These are phyloP conservation scores for Agrypnus murinus DNA, from an alignment of 2,888 invertebrate species.

Conservation along the genomic window DNA sequence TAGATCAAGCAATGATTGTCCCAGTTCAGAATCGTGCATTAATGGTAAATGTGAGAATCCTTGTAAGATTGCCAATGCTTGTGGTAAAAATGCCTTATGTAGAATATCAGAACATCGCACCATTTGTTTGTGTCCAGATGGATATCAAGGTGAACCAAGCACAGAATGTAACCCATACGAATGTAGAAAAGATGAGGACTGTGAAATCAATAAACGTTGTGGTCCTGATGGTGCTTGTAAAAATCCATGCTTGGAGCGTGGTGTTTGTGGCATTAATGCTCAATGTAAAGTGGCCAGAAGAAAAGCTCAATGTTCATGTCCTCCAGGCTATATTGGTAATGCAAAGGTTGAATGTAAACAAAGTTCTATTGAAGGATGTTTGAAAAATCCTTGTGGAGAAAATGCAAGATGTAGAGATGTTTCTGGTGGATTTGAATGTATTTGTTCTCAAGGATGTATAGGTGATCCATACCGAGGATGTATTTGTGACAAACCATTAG, in stretches of 20 bases:
- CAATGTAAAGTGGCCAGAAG: constrained; percentile 87
- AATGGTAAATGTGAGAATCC: constrained; percentile 82
- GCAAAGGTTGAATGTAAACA: constrained; percentile 81
- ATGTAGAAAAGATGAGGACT: constrained; percentile 85
- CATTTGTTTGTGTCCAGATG: constrained; percentile 91
- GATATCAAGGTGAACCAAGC: constrained; percentile 87
- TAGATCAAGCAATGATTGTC: constrained; percentile 85
- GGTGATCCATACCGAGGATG: constrained; percentile 89
- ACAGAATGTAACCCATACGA: constrained; percentile 85
- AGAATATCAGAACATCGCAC: constrained; percentile 86
- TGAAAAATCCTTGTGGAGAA: constrained; percentile 88
- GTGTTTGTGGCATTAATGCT: constrained; percentile 88
- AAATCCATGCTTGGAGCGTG: constrained; percentile 86
- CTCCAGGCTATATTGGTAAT: constrained; percentile 83
- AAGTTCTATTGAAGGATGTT: constrained; percentile 82
- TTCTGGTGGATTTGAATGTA: constrained; percentile 84
- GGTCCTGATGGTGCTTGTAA: constrained; percentile 81
- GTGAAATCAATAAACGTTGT: constrained; percentile 85
- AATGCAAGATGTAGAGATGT: constrained; percentile 88
- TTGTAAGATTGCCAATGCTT: constrained; percentile 79
- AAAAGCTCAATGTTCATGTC: constrained; percentile 85
- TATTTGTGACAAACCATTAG: constrained; percentile 79
- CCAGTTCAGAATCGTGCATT: constrained; percentile 83
- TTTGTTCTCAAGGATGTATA: constrained; percentile 85
- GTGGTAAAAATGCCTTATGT: constrained; percentile 88